phyloP scores from a whole-genome alignment of 2,888 invertebrate genomes.

The Iselma pallidipennis region DNA sequence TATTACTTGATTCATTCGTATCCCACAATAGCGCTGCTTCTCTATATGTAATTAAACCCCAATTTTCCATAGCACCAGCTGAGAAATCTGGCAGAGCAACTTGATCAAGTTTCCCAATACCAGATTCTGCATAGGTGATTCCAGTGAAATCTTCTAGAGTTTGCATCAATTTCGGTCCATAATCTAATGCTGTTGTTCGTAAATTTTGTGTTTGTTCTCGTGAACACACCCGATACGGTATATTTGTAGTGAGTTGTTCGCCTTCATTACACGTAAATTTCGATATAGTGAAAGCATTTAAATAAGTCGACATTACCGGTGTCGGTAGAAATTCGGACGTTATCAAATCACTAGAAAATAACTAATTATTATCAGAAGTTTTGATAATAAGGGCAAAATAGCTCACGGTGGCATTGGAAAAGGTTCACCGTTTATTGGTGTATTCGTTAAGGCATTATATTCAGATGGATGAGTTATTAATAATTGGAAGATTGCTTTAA shows the following conservation, averaged over 20 bases:
- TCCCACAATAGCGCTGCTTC: constrained; percentile 64
- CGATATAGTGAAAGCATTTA: constrained; percentile 82
- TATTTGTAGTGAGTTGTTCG: constrained; percentile 8
- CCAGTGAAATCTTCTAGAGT: constrained; percentile 32
- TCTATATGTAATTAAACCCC: constrained; percentile 84
- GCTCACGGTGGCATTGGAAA: not conserved
- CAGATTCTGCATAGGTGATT: constrained; percentile 29
- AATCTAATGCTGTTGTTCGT: constrained; percentile 29
- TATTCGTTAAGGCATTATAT: constrained; percentile 36
- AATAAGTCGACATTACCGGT: constrained; percentile 79
- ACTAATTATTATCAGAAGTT: not conserved
- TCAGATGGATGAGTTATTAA: constrained; percentile 49
- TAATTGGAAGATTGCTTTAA: constrained; percentile 53
- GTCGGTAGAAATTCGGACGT: constrained; percentile 39
- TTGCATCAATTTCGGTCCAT: constrained; percentile 29
- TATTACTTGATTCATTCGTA: constrained; percentile 57
- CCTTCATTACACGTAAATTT: constrained; percentile 62
- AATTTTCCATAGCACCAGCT: constrained; percentile 90
- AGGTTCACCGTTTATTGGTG: not conserved
- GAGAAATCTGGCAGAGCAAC: constrained; percentile 85
- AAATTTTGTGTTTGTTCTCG: constrained; percentile 19
- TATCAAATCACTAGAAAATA: not conserved
- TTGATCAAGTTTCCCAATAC: constrained; percentile 74
- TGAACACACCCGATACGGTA: constrained; percentile 36
- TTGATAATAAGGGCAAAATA: no score